Conservation (phyloP, 2,797 vertebrate species). For the Sebastes glaucus region DNA sequence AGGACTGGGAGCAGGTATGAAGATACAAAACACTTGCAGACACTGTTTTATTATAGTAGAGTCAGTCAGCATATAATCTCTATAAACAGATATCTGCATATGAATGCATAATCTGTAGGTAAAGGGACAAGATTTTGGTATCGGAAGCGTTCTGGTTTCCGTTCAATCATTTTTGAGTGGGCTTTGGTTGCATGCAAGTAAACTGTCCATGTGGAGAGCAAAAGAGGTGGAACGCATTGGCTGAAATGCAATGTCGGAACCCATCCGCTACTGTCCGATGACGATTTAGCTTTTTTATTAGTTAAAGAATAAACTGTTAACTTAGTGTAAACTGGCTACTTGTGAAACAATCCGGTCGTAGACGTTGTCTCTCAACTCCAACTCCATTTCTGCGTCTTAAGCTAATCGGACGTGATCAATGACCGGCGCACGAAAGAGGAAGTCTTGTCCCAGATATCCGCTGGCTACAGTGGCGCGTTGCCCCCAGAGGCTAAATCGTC, state of each 20-base stretch:
- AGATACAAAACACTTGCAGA: not conserved
- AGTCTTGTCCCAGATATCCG: too few species aligned
- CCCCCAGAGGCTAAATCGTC: not conserved
- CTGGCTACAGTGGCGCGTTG: too few species aligned
- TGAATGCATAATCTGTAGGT: not conserved
- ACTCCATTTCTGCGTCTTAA: not conserved
- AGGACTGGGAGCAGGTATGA: slow-evolving; percentile 76
- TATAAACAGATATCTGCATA: not conserved
- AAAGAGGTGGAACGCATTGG: not conserved
- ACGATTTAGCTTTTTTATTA: not conserved
- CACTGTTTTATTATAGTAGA: not conserved
- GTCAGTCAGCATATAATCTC: not conserved
- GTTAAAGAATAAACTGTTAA: not conserved
- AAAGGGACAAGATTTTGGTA: not conserved
- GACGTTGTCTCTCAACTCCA: not conserved
- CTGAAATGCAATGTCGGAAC: not conserved
- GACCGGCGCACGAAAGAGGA: not conserved
- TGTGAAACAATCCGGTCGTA: not conserved
- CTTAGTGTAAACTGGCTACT: not conserved
- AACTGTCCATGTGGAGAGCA: not conserved
- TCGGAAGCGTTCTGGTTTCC: not conserved
- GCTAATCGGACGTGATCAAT: not conserved
- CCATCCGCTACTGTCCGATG: not conserved
- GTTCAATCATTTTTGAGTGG: not conserved
- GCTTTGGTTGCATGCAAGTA: not conserved